These are phyloP conservation scores for Liopterus haemorrhoidalis DNA, from an alignment of 2,888 invertebrate species.

Conservation along the genomic window DNA sequence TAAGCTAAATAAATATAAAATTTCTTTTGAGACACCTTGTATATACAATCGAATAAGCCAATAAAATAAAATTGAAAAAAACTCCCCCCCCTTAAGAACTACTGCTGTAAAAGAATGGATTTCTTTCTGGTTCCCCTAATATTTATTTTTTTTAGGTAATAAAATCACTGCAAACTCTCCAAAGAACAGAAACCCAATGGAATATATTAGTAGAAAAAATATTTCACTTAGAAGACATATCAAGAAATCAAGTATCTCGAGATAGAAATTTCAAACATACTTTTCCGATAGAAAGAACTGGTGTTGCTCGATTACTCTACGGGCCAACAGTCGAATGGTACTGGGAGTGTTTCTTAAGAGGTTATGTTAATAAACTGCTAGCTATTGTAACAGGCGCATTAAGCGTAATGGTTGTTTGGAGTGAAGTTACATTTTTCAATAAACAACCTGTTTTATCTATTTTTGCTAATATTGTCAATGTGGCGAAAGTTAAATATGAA, in stretches of 20 bases:
- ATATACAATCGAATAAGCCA: too few relatives aligned
- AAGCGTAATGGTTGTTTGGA: constrained; percentile 95
- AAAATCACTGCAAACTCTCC: constrained; percentile 84
- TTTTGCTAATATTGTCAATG: constrained; percentile 88
- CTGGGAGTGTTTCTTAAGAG: constrained; percentile 82
- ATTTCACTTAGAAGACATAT: constrained; percentile 80
- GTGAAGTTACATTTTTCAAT: constrained; percentile 96
- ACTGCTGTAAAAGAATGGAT: not conserved
- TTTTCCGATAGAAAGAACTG: constrained; percentile 59
- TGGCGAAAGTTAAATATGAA: constrained; percentile 75
- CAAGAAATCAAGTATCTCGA: constrained; percentile 64
- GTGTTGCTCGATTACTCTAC: constrained; percentile 56
- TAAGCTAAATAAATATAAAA: too few relatives aligned
- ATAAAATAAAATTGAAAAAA: constrained; percentile 10
- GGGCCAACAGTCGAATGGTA: constrained; percentile 84
- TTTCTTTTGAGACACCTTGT: too few relatives aligned
- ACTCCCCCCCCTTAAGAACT: not conserved
- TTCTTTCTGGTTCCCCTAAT: constrained; percentile 2
- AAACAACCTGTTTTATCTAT: constrained; percentile 87
- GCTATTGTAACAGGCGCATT: constrained; percentile 69
- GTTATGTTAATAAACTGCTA: constrained; percentile 67
- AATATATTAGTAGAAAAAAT: constrained; percentile 73
- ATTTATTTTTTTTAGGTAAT: constrained; percentile 57
- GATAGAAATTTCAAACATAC: constrained; percentile 61
- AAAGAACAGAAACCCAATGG: constrained; percentile 94